phyloP scores from a whole-genome alignment of 2,888 invertebrate genomes.

The Drosophila anceps region DNA sequence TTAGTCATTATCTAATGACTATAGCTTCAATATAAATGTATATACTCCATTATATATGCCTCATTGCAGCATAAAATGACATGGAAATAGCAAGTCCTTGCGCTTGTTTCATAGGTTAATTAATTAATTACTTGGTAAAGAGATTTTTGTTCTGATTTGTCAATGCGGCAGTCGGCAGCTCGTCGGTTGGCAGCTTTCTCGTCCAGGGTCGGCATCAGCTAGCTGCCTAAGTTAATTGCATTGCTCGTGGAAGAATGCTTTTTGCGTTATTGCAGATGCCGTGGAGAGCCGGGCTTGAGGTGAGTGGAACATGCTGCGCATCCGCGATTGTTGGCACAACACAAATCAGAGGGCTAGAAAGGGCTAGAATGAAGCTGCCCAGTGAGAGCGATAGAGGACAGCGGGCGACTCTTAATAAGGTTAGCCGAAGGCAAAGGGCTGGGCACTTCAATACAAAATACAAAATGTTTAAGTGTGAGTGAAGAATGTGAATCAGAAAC shows the following conservation, averaged over 20 bases:
- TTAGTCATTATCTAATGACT: not conserved
- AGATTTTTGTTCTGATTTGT: conserved; percentile 33
- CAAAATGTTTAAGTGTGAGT: conserved; percentile 33
- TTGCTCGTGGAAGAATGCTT: conserved; percentile 66
- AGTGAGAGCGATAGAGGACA: conserved; percentile 17
- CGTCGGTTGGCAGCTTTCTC: not conserved
- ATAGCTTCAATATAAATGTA: not conserved
- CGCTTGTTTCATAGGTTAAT: conserved; percentile 47
- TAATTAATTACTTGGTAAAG: conserved; percentile 56
- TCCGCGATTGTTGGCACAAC: conserved; percentile 81
- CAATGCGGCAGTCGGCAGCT: conserved; percentile 2
- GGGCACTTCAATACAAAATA: conserved; percentile 48
- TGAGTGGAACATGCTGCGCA: conserved; percentile 65
- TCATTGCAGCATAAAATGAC: no score
- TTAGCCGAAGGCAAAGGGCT: conserved; percentile 36
- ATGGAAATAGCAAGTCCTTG: not conserved
- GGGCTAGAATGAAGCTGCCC: not conserved
- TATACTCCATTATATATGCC: not conserved
- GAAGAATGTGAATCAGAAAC: conserved; percentile 56
- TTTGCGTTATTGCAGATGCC: conserved; percentile 39
- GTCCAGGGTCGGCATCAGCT: conserved; percentile 3
- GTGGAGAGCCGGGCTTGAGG: not conserved
- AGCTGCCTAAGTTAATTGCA: conserved; percentile 64
- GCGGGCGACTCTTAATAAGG: conserved; percentile 66
- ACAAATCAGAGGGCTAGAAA: conserved; percentile 71